These are phyloP conservation scores for Sitta europaea DNA, from an alignment of 2,113 vertebrate genomes.

Conservation along the genomic window DNA sequence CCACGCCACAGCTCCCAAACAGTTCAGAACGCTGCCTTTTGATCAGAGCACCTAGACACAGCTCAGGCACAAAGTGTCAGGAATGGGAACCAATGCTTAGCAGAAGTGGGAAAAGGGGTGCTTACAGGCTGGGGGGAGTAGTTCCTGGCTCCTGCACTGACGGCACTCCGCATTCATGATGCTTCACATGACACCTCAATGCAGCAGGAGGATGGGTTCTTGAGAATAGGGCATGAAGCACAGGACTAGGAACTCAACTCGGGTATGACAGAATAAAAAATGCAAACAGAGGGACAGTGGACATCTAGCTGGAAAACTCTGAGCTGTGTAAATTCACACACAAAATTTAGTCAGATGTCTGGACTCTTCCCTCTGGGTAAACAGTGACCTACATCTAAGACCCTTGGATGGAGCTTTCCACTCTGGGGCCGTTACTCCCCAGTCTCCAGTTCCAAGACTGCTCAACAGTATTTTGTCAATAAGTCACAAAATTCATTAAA, in stretches of 20 bases:
- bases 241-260: not conserved
- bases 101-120: not conserved
- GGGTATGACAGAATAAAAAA: not conserved
- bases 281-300: rapidly evolving
- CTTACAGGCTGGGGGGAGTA: rapidly evolving
- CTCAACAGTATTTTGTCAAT: not conserved
- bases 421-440: not conserved
- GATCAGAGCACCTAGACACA: not conserved
- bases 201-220: not conserved
- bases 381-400: not conserved
- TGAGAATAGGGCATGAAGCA: not conserved
- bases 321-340: not conserved
- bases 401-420: not conserved
- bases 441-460: not conserved
- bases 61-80: not conserved
- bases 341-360: rapidly evolving
- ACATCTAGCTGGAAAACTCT: not conserved
- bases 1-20: not conserved
- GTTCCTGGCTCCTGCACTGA: not conserved
- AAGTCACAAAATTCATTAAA: not conserved
- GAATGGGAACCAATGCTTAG: not conserved
- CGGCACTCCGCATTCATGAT: not conserved
- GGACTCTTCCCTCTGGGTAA: not conserved
- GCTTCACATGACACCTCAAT: not conserved
- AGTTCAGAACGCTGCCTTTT: not conserved